A percentile compares a stretch with the other conserved stretches of the same genome.
Evolutionary conservation across 2,888 invertebrate genomes (phyloP).

Genomic region (Drosophila phalerata): DNA sequence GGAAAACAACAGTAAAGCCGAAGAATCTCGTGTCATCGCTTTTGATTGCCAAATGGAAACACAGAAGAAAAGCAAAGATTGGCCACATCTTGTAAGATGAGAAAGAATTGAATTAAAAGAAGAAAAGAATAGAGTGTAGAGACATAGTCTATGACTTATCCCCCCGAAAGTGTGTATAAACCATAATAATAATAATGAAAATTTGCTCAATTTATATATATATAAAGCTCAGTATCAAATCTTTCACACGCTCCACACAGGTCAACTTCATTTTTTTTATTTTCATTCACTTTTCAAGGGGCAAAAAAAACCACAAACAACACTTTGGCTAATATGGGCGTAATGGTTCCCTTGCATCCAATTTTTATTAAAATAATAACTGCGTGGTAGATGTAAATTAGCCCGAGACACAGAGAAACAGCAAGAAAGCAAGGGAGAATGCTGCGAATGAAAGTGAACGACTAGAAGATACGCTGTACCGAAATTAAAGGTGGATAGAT

Average conservation of each 20-base stretch:
- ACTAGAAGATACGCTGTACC: slow-evolving; percentile 8
- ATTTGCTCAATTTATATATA: slow-evolving; percentile 39
- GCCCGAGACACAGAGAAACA: slow-evolving; percentile 7
- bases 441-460: not conserved
- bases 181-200: slow-evolving; percentile 32
- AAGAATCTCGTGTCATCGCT: slow-evolving; percentile 41
- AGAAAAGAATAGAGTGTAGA: not conserved
- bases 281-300: slow-evolving; percentile 18
- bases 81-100: slow-evolving; percentile 12
- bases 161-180: slow-evolving; percentile 12
- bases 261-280: slow-evolving; percentile 18
- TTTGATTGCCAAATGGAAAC: slow-evolving; percentile 35
- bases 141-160: slow-evolving; percentile 17
- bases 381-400: slow-evolving; percentile 26
- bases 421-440: slow-evolving; percentile 3
- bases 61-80: slow-evolving; percentile 13
- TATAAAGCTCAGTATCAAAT: slow-evolving; percentile 21
- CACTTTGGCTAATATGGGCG: slow-evolving; percentile 42
- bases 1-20: slow-evolving; percentile 26
- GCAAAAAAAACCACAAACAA: slow-evolving; percentile 33
- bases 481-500: not conserved
- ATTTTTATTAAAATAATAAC: slow-evolving; percentile 48
- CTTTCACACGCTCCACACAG: slow-evolving; percentile 37
- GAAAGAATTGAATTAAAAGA: slow-evolving; percentile 17
- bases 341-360: slow-evolving; percentile 51